Base-by-base conservation (phyloP, 2,888 invertebrate genomes). In the Drosophila nigritarsus region DNA sequence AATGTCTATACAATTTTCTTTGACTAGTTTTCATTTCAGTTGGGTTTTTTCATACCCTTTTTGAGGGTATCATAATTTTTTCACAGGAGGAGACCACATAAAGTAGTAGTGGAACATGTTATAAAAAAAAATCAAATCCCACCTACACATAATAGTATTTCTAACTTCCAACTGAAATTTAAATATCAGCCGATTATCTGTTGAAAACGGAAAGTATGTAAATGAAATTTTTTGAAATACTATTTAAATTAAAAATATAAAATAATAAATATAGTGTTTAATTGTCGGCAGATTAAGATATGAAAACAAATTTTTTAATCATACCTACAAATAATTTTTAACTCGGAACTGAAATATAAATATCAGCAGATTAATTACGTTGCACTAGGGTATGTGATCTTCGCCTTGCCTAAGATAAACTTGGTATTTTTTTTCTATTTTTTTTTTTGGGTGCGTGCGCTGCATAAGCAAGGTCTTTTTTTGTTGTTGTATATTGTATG, bases 1-100 rank as follows among this genome's bases (percentile, higher is more conserved):
- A 89, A 79, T 83, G 75, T 86, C 70, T 63, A 58, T 72, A 75
- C 76, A 81, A 77, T 77, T 87, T 89, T 85, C 84, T 69, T 68
- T 56, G 65, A 66, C 59, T 63, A 63, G 76, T 60, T 73, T 75
- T 71, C 68, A 64, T 78, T 81, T 73, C 61, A 53, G 69, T 61
- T 64, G 54, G 42, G 3, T 4, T 4, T 36, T 36, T 45, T 8
- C 1, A 45, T 45, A 45, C 45, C 8, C 24, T 45, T 45, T 15
- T 8, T 7, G 3, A 45, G 15, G 4, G 8, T 24, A 45, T 8
- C 24, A 7, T 8, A 20, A 4, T 4, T 45, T 20, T 3, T 4
- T 45, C 20, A 20, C 13, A 2, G 7, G 3, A 45, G n/a, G 5
- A 40, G 5, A 40, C n/a, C n/a, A 20, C 11, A 11, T 5, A 20